These are phyloP conservation scores for Dasyornis broadbenti DNA, from an alignment of 2,113 vertebrate genomes.

Conservation along the genomic window DNA sequence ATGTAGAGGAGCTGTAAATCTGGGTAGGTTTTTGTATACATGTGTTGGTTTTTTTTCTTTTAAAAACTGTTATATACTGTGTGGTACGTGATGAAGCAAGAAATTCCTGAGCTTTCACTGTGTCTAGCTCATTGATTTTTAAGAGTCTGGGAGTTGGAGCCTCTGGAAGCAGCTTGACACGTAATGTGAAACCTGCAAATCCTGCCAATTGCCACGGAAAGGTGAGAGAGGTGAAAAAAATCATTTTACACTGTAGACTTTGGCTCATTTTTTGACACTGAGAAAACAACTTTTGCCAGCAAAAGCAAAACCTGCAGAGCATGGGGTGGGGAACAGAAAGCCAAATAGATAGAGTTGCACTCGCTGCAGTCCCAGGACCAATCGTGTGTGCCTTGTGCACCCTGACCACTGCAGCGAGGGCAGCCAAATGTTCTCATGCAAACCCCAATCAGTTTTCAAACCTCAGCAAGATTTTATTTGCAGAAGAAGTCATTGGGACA, in stretches of 20 bases:
- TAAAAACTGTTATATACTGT: background rate
- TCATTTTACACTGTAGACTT: conserved; percentile 55
- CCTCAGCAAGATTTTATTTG: background rate
- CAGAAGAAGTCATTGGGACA: background rate
- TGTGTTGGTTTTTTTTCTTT: background rate
- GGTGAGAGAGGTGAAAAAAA: conserved; percentile 68
- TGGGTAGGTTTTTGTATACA: background rate
- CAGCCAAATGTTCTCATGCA: background rate
- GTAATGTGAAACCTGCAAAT: conserved; percentile 50
- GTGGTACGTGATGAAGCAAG: conserved; percentile 43
- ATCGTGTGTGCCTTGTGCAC: background rate
- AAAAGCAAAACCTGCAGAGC: conserved; percentile 28
- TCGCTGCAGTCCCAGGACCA: background rate
- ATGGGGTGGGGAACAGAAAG: background rate
- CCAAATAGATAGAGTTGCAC: background rate
- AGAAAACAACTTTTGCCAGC: conserved; percentile 60
- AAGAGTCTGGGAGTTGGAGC: conserved; percentile 46
- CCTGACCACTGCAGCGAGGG: background rate
- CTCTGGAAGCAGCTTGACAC: conserved; percentile 60
- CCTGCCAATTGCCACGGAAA: conserved; percentile 62
- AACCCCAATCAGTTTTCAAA: background rate
- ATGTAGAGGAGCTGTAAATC: background rate
- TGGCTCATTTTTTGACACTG: conserved; percentile 54
- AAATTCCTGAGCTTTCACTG: conserved; percentile 57
- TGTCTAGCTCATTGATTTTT: conserved; percentile 67